Conservation (phyloP, 2,888 invertebrate species). For the Limnephilus auricula region DNA sequence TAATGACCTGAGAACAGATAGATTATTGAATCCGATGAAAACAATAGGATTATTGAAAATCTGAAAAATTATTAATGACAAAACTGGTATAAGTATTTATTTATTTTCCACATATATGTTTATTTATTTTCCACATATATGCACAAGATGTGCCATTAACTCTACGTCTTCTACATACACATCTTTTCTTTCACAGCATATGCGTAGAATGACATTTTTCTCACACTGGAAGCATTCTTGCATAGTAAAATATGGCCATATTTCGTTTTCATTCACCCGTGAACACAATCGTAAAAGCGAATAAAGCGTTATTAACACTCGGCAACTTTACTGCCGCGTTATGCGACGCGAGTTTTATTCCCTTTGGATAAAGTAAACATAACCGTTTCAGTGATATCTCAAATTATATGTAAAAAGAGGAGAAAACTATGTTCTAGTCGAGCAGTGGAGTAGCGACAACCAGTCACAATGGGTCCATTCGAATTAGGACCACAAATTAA, state of each 20-base stretch:
- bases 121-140: no score
- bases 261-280: conserved; percentile 62
- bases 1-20: no score
- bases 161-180: not conserved
- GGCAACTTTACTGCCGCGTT: conserved; percentile 49
- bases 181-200: not conserved
- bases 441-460: not conserved
- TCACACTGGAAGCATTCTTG: conserved; percentile 47
- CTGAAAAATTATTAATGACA: no score
- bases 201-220: conserved; percentile 18
- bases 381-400: conserved; percentile 38
- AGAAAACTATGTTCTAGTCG: not conserved
- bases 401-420: not conserved
- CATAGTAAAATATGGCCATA: conserved; percentile 60
- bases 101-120: no score
- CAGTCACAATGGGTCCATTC: not conserved
- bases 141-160: no score
- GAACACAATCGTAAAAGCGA: conserved; percentile 64
- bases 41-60: no score
- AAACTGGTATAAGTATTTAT: no score
- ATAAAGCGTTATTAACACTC: conserved; percentile 53
- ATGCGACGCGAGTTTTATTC: conserved; percentile 49
- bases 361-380: conserved; percentile 57
- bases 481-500: not conserved
- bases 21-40: no score